Evolutionary conservation across 1,140 invertebrate genomes (phyloP), one percentile per base, ranked within the genome.

Genomic region (Drosophila navojoa): DNA sequence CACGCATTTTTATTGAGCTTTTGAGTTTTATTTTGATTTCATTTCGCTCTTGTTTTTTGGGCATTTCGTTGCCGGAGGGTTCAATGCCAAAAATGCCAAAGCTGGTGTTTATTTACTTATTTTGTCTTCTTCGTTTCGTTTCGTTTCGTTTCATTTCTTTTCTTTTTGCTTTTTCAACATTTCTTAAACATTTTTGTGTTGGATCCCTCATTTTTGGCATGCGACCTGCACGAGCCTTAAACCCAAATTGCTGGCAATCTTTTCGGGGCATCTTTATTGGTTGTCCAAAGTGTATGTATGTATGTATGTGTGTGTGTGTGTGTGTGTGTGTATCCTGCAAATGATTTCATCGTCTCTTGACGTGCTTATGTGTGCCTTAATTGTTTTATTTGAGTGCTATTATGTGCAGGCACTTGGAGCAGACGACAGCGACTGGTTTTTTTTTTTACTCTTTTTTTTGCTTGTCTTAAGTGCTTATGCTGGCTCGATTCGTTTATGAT

Each of bases 381-480:
- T 87, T 87, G 82, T 87, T 89, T 87, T 87, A 89, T 87, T 87
- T 87, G 82, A 87, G 82, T 87, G 84, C 82, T 84, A 87, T 87
- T 89, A 89, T 87, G 76, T 77, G 84, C 79, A 86, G 78, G 78
- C 77, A 86, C 78, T 86, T 86, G 69, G 81, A 29, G 60, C 67
- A 52, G 53, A 55, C 50, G 42, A 22, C 45, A 53, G 49, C 16
- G 59, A 59, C 50, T 52, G 45, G 45, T 15, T 60, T 69, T 67
- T 49, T 62, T 74, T 64, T 63, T 40, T 50, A 35, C 35, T 64
- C 10, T 42, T 38, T 63, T 58, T 19, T 47, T 50, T 32, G 16
- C 50, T 40, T 40, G 35, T 25, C 27, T 71, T 64, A 70, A 74
- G 54, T 70, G 77, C 40, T 77, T 61, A 85, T 73, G 79, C 77